A percentile compares a stretch with the other conserved stretches of the same genome.
Conservation (phyloP, 2,113 vertebrate genomes). For the Antigone vipio region DNA sequence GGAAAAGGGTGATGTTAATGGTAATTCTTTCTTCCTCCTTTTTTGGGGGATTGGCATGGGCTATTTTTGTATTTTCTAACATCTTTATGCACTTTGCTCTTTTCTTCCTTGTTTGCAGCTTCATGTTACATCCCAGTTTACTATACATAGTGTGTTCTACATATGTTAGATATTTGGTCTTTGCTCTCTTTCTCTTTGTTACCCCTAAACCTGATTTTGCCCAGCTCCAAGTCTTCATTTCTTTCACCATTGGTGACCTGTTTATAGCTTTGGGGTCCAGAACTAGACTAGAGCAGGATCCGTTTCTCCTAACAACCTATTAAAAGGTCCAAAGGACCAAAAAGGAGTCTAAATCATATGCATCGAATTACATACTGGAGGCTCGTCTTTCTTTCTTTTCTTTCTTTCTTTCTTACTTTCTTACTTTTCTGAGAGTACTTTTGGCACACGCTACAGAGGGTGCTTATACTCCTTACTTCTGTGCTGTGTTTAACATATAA, state of each 20-base stretch:
- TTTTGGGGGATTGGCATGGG: rapidly evolving
- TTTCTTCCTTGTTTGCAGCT: not conserved
- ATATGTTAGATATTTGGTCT: not conserved
- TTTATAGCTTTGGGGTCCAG: not conserved
- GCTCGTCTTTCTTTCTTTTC: not conserved
- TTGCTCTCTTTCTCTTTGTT: not conserved
- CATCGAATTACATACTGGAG: not conserved
- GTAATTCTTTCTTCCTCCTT: not conserved
- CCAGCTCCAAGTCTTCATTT: not conserved
- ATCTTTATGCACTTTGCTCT: rapidly evolving
- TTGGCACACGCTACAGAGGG: not conserved
- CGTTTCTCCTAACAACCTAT: not conserved
- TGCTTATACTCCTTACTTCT: not conserved
- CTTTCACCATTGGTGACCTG: not conserved
- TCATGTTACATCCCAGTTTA: not conserved
- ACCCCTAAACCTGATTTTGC: not conserved
- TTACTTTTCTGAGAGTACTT: not conserved
- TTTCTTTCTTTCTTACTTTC: too few species aligned
- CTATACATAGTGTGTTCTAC: not conserved
- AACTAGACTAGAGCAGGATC: not conserved
- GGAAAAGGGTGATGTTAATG: not conserved
- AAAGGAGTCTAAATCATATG: not conserved
- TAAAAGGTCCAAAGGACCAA: not conserved
- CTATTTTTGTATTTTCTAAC: not conserved
- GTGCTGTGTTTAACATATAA: not conserved